A percentile compares a stretch with the other conserved stretches of the same genome.
These are phyloP conservation scores for Botia kubotai DNA, from an alignment of 2,797 vertebrate genomes.

Conservation along the genomic window DNA sequence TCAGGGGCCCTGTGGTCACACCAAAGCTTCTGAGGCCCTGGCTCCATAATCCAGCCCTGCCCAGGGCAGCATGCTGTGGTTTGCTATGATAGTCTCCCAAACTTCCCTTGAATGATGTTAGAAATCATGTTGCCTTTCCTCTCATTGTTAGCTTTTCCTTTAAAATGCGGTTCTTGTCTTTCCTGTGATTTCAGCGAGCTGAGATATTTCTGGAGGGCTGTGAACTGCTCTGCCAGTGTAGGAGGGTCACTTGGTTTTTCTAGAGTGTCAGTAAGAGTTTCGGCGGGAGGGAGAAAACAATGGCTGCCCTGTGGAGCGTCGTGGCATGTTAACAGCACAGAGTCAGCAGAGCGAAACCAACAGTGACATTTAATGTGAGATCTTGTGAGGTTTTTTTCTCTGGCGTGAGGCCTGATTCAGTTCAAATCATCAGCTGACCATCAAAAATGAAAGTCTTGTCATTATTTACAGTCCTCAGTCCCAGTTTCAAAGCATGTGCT, in stretches of 20 bases:
- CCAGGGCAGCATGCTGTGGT: constrained; percentile 47
- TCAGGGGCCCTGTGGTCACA: too few relatives aligned
- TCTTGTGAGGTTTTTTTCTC: constrained; percentile 46
- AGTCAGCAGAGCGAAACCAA: constrained; percentile 69
- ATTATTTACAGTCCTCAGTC: too few relatives aligned
- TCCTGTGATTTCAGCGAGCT: constrained; percentile 70
- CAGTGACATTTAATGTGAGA: constrained; percentile 59
- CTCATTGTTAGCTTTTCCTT: constrained; percentile 80
- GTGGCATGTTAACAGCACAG: constrained; percentile 72
- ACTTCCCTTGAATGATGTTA: constrained; percentile 60
- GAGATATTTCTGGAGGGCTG: constrained; percentile 70
- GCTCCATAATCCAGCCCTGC: background rate
- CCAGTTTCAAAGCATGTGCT: too few relatives aligned
- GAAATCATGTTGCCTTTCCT: constrained; percentile 74
- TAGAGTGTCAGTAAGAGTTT: constrained; percentile 70
- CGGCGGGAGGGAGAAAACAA: constrained; percentile 63
- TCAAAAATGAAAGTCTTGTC: too few relatives aligned
- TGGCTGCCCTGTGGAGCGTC: constrained; percentile 73
- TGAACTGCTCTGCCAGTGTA: constrained; percentile 73
- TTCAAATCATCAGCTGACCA: too few relatives aligned
- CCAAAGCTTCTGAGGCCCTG: background rate
- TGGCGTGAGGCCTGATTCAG: background rate
- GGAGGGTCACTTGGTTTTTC: constrained; percentile 72
- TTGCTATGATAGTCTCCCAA: constrained; percentile 65
- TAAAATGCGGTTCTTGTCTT: constrained; percentile 74